A percentile compares a stretch with the other conserved stretches of the same genome.
Evolutionary conservation across 2,797 vertebrate genomes (phyloP).

Genomic region (Chiroxiphia lanceolata): DNA sequence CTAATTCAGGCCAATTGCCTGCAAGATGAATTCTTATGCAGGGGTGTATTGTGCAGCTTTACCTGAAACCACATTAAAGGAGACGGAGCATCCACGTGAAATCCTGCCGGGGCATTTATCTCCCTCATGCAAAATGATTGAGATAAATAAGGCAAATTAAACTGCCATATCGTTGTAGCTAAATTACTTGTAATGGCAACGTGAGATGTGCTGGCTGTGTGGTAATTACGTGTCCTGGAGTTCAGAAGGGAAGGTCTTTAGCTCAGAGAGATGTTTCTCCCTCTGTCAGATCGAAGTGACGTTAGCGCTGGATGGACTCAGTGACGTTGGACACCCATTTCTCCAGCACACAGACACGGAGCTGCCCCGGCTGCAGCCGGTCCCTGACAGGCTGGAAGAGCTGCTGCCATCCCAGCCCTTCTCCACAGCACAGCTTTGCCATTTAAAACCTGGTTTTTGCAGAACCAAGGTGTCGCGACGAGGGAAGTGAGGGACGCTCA

Average conservation of each 20-base stretch:
- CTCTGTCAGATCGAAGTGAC: neutral
- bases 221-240: neutral
- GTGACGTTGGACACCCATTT: rapidly evolving
- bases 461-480: too few species aligned
- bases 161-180: neutral
- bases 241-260: neutral
- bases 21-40: neutral
- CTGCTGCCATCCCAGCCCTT: neutral
- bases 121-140: conserved; percentile 3
- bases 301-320: neutral
- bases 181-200: neutral
- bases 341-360: neutral
- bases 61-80: neutral
- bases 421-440: neutral
- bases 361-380: neutral
- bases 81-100: neutral
- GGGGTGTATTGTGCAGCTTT: conserved; percentile 1
- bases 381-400: neutral
- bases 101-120: neutral
- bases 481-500: too few species aligned
- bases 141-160: conserved; percentile 49
- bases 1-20: neutral
- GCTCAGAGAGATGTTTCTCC: neutral
- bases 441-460: rapidly evolving
- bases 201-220: neutral